Percentiles rank a stretch among this genome's conserved stretches.
These are phyloP conservation scores for Ataeniobius toweri DNA, from an alignment of 2,797 vertebrate species.

Conservation along the genomic window DNA sequence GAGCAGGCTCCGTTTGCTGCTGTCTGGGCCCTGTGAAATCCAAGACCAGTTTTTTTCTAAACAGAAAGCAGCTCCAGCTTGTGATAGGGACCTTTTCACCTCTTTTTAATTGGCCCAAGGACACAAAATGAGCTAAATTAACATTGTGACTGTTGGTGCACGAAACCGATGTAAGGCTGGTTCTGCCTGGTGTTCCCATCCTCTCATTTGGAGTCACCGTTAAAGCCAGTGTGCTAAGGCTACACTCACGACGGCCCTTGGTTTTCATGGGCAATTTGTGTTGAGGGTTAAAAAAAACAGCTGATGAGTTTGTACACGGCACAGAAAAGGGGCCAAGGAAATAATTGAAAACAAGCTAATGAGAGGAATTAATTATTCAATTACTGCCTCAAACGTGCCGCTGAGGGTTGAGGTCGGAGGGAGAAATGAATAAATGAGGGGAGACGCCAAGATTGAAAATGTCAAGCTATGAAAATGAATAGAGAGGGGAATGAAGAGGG, in stretches of 20 bases:
- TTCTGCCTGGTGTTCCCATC: conserved; percentile 69
- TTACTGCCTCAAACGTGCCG: conserved; percentile 76
- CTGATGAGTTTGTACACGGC: conserved; percentile 68
- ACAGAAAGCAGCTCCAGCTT: conserved; percentile 58
- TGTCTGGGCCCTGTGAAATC: conserved; percentile 40
- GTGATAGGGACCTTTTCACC: conserved; percentile 60
- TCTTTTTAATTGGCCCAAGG: conserved; percentile 75
- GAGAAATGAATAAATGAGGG: conserved; percentile 63
- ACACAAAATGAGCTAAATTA: conserved; percentile 77
- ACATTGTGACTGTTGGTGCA: conserved; percentile 70
- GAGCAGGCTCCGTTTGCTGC: conserved; percentile 51
- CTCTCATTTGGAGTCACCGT: conserved; percentile 73
- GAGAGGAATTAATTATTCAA: conserved; percentile 81
- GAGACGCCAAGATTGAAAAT: conserved; percentile 62
- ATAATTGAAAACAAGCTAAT: conserved; percentile 82
- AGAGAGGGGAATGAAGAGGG: conserved; percentile 52
- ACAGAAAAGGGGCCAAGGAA: conserved; percentile 60
- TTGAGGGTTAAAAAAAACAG: conserved; percentile 71
- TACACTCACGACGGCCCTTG: conserved; percentile 47
- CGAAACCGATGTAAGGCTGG: conserved; percentile 66
- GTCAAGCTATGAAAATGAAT: conserved; percentile 68
- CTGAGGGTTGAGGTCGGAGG: conserved; percentile 57
- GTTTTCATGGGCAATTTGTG: conserved; percentile 77
- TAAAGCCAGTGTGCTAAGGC: conserved; percentile 55
- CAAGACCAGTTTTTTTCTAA: conserved; percentile 34